Evolutionary conservation across 1,140 invertebrate genomes (phyloP), one percentile per base, ranked within the genome.

Genomic region (Camponotus vicinus): DNA sequence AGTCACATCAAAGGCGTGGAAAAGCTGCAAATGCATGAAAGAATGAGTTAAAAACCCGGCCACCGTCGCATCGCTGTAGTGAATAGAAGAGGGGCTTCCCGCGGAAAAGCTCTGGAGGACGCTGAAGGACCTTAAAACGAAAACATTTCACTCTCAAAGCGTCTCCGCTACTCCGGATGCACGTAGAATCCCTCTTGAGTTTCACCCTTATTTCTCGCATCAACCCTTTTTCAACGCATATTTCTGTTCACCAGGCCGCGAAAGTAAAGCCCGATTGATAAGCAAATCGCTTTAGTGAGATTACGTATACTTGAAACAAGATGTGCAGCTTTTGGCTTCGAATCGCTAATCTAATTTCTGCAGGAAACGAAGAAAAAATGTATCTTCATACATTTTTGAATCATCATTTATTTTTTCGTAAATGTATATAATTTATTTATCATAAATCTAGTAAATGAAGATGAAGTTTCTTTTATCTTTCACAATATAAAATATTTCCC

Each of bases 81-180:
- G 71, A 79, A 87, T 91, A 90, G 86, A 90, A 87, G 52, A 86
- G 55, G 49, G 69, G 75, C 15, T 70, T 87, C 69, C 75, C 80
- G 73, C 86, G 82, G 77, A 80, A 89, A 90, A 85, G 85, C 45
- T 88, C 80, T 91, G 45, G 85, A 89, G 90, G 80, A 89, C 55
- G 80, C 37, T 88, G 87, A 85, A 90, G 90, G 90, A 89, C 79
- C 79, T 92, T 89, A 88, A 91, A 92, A 92, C 88, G 90, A 92
- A 92, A 92, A 91, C 92, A 92, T 92, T 91, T 85, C 89, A 66
- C 89, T 79, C 86, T 92, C 86, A 91, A 91, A 92, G 89, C 89
- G 34, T 66, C 83, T 85, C 59, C 63, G 13, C 88, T 64, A 63
- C 66, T 55, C 69, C 66, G 45, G 67, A 82, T 73, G 70, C 79